Evolutionary conservation across 2,797 vertebrate genomes (phyloP), one percentile per base, ranked within the genome.

Genomic region (Tragelaphus oryx): DNA sequence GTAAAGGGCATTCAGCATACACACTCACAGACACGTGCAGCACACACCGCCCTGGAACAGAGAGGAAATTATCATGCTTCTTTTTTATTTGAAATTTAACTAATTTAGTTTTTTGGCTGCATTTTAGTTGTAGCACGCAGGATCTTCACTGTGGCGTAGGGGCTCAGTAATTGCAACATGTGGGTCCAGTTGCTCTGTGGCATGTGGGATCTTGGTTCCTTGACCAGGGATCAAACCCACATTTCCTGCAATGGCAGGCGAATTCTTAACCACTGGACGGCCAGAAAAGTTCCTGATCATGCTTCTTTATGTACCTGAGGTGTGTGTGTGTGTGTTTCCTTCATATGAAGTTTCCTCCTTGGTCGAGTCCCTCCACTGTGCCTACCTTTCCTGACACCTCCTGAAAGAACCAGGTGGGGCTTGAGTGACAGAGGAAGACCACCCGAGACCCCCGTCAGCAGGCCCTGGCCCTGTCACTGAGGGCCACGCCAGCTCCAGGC

Each of bases 11-110:
- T 37, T 20, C 30, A 8, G 12, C 52, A 65, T 1, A 6, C 30
- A 30, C 3, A 4, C 41, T 16, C 28, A 37, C 37, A 10, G 2
- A 1, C 17, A 17, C 1, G 0, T 4, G 33, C 18, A 9, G 0
- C 4, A 10, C 24, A 41, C 26, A 1, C 7, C 0, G 0, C 2
- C 0, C 6, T 10, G 3, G 62, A 30, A 62, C 54, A 26, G 46
- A 92, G 30, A 52, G 22, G 60, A 79, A 24, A 18, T 14, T 37
- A n/a, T 8, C 4, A 48, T 4, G 14, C 24, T 60, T 41, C 20
- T 68, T 50, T 41, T 74, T 14, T 4, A 74, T 74, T 1, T 41
- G 22, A 44, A 14, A 74, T 44, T 44, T 44, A 74, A 41, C 14
- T 37, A 41, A 44, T 74, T 74, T 24, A 74, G n/a, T 74, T 13